Evolutionary conservation across 2,888 invertebrate genomes (phyloP), one percentile per base, ranked within the genome.

Genomic region (Amblyjoppa fuscipennis): DNA sequence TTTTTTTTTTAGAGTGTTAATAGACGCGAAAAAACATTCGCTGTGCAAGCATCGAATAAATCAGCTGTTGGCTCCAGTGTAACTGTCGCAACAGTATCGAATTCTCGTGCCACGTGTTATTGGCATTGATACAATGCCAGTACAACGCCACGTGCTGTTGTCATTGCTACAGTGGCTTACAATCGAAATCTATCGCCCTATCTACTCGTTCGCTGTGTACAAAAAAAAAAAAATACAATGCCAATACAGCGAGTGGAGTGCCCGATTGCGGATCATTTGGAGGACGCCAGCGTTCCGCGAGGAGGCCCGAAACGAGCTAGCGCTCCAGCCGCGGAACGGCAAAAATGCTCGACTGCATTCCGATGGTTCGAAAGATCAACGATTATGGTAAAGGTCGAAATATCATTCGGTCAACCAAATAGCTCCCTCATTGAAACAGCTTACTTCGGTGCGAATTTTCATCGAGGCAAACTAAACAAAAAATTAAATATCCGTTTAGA

Each of bases 341-440:
- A 16, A 31, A 61, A 25, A 49, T 56, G 34, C 34, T 64, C 7
- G 64, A 64, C 64, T 64, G 64, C 64, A 64, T 64, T 64, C 64
- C 64, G 7, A 34, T 64, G 5, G 16, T 25, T 16, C 5, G 16
- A 64, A 64, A 64, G 64, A 64, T 64, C 64, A 64, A 64, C 64
- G 28, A 13, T 31, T 34, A n/a, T 61, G 6, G 64, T 64, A 31
- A 64, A 64, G 28, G 59, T 64, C 64, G 64, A 64, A 64, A 64
- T 64, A 56, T 34, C 34, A 31, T 34, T 31, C 64, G 64, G 5
- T 6, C 34, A 16, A 9, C 25, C 59, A 25, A 28, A 28, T 59
- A 59, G 28, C 25, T 59, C 59, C 11, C 5, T 59, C 28, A 13
- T 28, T 25, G 28, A 28, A 25, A 25, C 25, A 2, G 13, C 59